Evolutionary conservation across 2,888 invertebrate genomes (phyloP).

Genomic region (Bedellia somnulentella): DNA sequence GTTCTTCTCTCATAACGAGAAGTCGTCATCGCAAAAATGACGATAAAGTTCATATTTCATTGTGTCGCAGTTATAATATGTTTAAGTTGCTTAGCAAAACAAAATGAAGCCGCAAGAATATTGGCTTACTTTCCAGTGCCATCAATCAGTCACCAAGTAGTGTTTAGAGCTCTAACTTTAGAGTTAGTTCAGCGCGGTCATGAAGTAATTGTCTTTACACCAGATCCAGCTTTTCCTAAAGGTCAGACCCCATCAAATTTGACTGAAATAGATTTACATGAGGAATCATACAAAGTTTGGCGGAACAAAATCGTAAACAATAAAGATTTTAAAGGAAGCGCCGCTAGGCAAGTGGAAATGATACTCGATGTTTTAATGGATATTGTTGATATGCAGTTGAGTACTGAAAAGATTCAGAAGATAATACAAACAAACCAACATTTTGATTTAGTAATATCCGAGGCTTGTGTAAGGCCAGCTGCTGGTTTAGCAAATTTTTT

Average conservation of each 20-base stretch:
- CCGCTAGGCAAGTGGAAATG: neutral
- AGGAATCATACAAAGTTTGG: constrained; percentile 1
- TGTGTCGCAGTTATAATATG: too few species aligned
- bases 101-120: constrained; percentile 15
- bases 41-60: too few species aligned
- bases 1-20: too few species aligned
- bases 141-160: constrained; percentile 20
- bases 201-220: constrained; percentile 17
- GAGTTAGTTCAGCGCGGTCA: constrained; percentile 20
- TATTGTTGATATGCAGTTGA: constrained; percentile 14
- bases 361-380: neutral
- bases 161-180: constrained; percentile 14
- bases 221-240: constrained; percentile 21
- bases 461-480: constrained; percentile 16
- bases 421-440: constrained; percentile 12
- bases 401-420: constrained; percentile 16
- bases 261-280: constrained; percentile 11
- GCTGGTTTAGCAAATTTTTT: constrained; percentile 18
- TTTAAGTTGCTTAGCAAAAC: too few species aligned
- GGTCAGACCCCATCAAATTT: constrained; percentile 12
- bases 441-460: constrained; percentile 22
- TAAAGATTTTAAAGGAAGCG: neutral
- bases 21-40: too few species aligned
- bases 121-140: constrained; percentile 15
- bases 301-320: neutral